These are phyloP conservation scores for Saxidomus purpurata DNA, from an alignment of 1,140 invertebrate species.

Conservation along the genomic window DNA sequence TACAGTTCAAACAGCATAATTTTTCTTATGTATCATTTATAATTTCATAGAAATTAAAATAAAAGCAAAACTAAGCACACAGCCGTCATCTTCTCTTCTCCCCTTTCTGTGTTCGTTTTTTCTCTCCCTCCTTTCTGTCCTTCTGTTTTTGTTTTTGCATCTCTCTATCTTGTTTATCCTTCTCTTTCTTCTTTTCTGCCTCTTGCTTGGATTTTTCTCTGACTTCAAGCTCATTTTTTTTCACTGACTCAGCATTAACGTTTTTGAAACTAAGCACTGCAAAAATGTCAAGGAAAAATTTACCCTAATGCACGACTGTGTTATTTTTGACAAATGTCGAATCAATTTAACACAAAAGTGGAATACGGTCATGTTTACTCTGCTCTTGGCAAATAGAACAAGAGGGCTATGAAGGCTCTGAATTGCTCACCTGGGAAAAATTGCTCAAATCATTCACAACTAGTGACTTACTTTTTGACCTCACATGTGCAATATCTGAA, in stretches of 20 bases:
- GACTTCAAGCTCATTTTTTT: constrained; percentile 54
- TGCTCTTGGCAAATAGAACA: neutral
- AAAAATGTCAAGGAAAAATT: constrained; percentile 50
- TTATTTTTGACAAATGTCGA: no score
- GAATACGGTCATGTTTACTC: no score
- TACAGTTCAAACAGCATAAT: no score
- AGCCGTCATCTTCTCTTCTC: constrained; percentile 63
- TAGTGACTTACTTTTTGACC: no score
- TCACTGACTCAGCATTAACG: constrained; percentile 52
- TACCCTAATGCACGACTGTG: no score
- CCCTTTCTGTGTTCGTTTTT: constrained; percentile 74
- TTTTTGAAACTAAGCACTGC: constrained; percentile 61
- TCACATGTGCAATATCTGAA: no score
- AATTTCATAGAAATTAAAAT: no score
- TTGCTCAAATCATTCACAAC: no score
- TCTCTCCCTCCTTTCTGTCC: constrained; percentile 69
- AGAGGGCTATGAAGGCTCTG: neutral
- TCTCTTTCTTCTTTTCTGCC: constrained; percentile 69
- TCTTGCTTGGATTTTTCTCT: constrained; percentile 64
- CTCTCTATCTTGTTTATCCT: constrained; percentile 71
- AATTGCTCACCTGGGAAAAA: no score
- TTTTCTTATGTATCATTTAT: no score
- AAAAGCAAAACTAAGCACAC: neutral
- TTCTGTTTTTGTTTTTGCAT: constrained; percentile 68
- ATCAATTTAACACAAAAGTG: no score